Percentiles rank a stretch among this genome's conserved stretches.
Conservation (phyloP, 2,113 vertebrate species). For the Naja naja region DNA sequence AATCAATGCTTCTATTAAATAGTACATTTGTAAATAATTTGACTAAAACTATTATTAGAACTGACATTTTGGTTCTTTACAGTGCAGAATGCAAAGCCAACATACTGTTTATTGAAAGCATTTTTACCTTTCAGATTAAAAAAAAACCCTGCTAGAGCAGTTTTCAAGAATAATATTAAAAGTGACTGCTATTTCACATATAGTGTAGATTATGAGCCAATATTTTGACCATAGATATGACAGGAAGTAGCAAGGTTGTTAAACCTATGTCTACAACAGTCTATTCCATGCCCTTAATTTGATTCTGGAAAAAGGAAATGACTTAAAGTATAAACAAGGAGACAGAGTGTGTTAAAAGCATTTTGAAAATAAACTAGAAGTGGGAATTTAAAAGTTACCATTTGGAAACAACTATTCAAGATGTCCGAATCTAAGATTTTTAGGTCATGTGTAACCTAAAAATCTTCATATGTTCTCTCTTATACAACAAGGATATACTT, state of each 20-base stretch:
- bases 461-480: not conserved
- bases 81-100: not conserved
- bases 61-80: not conserved
- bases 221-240: not conserved
- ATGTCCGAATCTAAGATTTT: not conserved
- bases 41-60: not conserved
- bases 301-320: not conserved
- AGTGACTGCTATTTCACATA: not conserved
- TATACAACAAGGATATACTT: not conserved
- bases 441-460: not conserved
- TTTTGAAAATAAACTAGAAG: not conserved
- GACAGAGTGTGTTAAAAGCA: not conserved
- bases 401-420: not conserved
- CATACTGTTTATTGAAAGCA: not conserved
- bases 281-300: not conserved
- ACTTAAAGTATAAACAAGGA: not conserved
- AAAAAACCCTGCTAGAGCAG: not conserved
- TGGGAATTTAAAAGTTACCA: not conserved
- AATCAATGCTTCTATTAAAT: not conserved
- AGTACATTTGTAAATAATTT: not conserved
- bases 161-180: not conserved
- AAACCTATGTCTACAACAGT: not conserved
- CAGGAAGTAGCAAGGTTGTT: not conserved
- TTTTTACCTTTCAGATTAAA: not conserved
- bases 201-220: not conserved